A percentile compares a stretch with the other conserved stretches of the same genome.
Conservation (phyloP, 1,140 invertebrate genomes). For the Drosophila seguyi region DNA sequence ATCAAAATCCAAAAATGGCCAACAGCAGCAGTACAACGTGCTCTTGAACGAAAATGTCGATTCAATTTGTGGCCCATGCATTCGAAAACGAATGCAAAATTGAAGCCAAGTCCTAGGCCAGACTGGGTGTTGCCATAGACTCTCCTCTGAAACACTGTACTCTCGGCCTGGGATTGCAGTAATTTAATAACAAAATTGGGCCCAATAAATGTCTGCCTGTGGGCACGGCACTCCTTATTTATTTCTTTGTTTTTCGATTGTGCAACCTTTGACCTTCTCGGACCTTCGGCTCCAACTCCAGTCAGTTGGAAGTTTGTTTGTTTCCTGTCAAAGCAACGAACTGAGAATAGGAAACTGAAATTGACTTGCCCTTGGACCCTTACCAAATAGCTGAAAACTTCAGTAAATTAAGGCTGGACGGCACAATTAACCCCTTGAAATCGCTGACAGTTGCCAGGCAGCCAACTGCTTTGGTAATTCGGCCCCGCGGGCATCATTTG, state of each 20-base stretch:
- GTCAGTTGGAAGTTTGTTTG: constrained; percentile 61
- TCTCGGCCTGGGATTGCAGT: not conserved
- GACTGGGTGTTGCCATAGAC: not conserved
- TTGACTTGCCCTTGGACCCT: constrained; percentile 37
- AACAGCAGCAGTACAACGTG: constrained; percentile 4
- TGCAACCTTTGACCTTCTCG: constrained; percentile 64
- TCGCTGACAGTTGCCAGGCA: constrained; percentile 24
- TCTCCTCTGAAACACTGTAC: not conserved
- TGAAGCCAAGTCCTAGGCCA: not conserved
- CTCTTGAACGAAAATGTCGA: constrained; percentile 31
- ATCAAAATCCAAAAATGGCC: constrained; percentile 24
- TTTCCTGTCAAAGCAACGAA: constrained; percentile 67
- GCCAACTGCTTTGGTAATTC: constrained; percentile 27
- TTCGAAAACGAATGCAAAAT: constrained; percentile 9
- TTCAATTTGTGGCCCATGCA: constrained; percentile 34
- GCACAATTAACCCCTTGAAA: constrained; percentile 50
- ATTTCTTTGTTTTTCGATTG: constrained; percentile 37
- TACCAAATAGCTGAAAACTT: constrained; percentile 16
- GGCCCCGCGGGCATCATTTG: constrained; percentile 38
- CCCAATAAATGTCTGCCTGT: constrained; percentile 26
- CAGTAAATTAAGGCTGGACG: constrained; percentile 38
- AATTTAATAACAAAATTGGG: constrained; percentile 13
- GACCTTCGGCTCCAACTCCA: constrained; percentile 42
- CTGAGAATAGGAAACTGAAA: constrained; percentile 52
- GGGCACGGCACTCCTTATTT: constrained; percentile 17